phyloP scores from a whole-genome alignment of 2,113 vertebrate genomes.

The Ophthalmolycus amberensis region DNA sequence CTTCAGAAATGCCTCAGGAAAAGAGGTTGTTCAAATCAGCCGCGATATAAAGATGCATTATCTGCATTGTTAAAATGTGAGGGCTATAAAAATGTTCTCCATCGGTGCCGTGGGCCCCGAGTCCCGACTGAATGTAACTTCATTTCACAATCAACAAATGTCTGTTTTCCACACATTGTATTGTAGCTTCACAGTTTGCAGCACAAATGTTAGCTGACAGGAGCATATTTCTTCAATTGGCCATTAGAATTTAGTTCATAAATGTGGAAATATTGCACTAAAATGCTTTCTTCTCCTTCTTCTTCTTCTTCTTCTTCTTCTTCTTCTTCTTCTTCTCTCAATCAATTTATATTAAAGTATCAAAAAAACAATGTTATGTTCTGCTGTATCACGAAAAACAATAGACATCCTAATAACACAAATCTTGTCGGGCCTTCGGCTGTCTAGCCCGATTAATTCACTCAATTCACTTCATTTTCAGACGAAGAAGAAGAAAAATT shows the following conservation, averaged over 20 bases:
- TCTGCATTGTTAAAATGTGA: neutral
- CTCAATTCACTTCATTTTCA: constrained; percentile 9
- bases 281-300: neutral
- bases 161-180: neutral
- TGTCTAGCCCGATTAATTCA: neutral
- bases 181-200: neutral
- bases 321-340: neutral
- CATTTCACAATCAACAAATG: constrained; percentile 23
- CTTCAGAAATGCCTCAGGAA: constrained; percentile 13
- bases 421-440: neutral
- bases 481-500: neutral
- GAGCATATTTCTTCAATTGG: neutral
- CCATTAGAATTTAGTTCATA: neutral
- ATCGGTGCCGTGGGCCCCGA: neutral
- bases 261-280: constrained; percentile 4
- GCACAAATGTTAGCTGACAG: constrained; percentile 1
- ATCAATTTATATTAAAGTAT: neutral
- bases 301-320: neutral
- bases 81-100: neutral
- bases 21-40: constrained; percentile 12
- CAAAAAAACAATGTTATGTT: neutral
- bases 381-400: neutral
- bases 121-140: constrained; percentile 9
- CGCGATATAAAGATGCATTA: neutral
- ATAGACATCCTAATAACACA: neutral